Evolutionary conservation across 1,140 invertebrate species (phyloP), one percentile per base, ranked within the genome.

Genomic region (Bombus haemorrhoidalis): DNA sequence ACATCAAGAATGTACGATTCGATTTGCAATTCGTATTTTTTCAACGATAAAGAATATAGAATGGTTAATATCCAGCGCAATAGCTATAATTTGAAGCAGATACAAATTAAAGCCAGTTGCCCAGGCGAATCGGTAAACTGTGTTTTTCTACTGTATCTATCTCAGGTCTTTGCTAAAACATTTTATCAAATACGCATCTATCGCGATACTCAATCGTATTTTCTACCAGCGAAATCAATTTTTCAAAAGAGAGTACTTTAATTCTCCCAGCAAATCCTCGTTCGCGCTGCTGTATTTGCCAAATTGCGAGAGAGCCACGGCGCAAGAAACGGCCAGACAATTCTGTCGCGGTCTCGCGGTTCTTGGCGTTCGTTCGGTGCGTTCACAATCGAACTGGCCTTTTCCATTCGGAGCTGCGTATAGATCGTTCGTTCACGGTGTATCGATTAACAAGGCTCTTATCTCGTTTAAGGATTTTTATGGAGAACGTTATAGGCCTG

Each of bases 381-480:
- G 62, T 81, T 66, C 74, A 68, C 66, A 59, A 66, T 90, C 68
- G 85, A 73, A 64, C 68, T 83, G 59, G 69, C 78, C 66, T 89
- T 86, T 80, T 71, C 73, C 87, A 87, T 87, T 88, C 68, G 57
- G 28, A 85, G 75, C 18, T 32, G 9, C 62, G n/a, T 64, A 59
- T 12, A 79, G 62, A 81, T 82, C 81, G 74, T 85, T 81, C 64
- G 72, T 87, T 75, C 87, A 80, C 90, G 88, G 74, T 89, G 81
- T 80, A 88, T 91, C 91, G 87, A 92, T 92, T 91, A 92, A 92
- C 91, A 86, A 91, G 89, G 80, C 84, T 91, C 90, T 91, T 91
- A 91, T 91, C 90, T 91, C 77, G 87, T 92, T 90, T 71, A 75
- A 89, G 87, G 75, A 92, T 91, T 92, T 92, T 92, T 91, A 92